Evolutionary conservation across 1,140 invertebrate species (phyloP), one percentile per base, ranked within the genome.

Genomic region (Pantala flavescens): DNA sequence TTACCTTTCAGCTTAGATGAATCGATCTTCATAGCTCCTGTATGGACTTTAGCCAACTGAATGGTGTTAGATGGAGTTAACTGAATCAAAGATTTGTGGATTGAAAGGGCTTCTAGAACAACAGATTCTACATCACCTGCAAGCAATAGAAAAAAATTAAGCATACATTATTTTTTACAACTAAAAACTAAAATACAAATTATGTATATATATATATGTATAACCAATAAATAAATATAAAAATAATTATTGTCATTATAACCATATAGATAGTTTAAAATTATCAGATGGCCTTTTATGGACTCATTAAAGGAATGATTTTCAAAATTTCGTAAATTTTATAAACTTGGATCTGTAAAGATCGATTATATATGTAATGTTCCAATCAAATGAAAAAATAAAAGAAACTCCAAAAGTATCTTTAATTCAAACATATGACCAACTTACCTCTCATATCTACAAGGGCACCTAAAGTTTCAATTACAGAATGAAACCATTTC

Each of bases 401-500:
- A 70, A 2, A 70, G 2, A 70, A 21, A 21, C 63, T 70, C 11
- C 63, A 21, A 70, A n/a, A n/a, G 2, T 70, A 11, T 21, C 2
- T 36, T 2, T 36, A 2, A 36, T 36, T 36, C 28, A n/a, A n/a
- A n/a, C n/a, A n/a, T n/a, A 2, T 5, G 9, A 36, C 9, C 9
- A 36, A 9, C 28, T 36, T 49, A 88, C 79, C 3, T 78, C 78
- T 74, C 86, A 86, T 5, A 90, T 78, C 84, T 88, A 88, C 0
- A 83, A 74, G 78, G 43, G 77, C 78, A 10, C 78, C 78, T 16
- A 77, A 49, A 19, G 74, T 55, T 23, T 72, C 43, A 71, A 78
- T 42, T 19, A 78, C 77, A 24, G 75, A 73, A 21, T 49, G 71
- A 55, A 74, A 74, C 75, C 74, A 78, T 7, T 70, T 74, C 42